phyloP scores from a whole-genome alignment of 2,797 vertebrate species.

The Notolepis coatsorum region DNA sequence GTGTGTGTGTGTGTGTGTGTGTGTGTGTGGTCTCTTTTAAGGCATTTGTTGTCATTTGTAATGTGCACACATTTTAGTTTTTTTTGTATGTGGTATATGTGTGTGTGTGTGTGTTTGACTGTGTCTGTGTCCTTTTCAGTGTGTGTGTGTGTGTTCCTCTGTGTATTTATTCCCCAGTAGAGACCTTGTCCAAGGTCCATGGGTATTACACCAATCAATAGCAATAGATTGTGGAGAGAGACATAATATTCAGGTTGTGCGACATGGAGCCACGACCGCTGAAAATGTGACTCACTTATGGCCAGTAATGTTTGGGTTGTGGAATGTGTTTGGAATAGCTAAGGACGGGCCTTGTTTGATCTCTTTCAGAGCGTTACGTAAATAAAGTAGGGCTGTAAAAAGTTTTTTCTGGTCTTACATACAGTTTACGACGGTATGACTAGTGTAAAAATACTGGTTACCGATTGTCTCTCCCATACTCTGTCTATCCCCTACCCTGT shows the following conservation, averaged over 20 bases:
- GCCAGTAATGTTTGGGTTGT: neutral
- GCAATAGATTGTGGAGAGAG: conserved; percentile 25
- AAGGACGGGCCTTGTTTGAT: neutral
- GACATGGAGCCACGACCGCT: conserved; percentile 23
- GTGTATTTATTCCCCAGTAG: conserved; percentile 19
- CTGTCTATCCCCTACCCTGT: no score
- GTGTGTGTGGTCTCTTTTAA: no score
- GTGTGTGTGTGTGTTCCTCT: conserved; percentile 3
- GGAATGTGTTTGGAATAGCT: neutral
- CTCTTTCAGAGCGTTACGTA: neutral
- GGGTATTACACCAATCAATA: conserved; percentile 43
- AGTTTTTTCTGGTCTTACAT: neutral
- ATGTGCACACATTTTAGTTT: no score
- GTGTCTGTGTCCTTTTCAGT: conserved; percentile 8
- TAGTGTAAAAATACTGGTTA: no score
- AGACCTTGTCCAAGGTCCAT: conserved; percentile 31
- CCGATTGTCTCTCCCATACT: no score
- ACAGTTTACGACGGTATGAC: no score
- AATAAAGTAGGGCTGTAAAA: neutral
- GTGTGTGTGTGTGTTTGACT: conserved; percentile 1
- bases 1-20: neutral
- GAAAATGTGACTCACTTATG: neutral
- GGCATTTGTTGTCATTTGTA: no score
- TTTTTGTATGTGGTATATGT: neutral
- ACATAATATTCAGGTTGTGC: conserved; percentile 17